Evolutionary conservation across 2,797 vertebrate genomes (phyloP), one percentile per base, ranked within the genome.

Genomic region (Streptopelia turtur): DNA sequence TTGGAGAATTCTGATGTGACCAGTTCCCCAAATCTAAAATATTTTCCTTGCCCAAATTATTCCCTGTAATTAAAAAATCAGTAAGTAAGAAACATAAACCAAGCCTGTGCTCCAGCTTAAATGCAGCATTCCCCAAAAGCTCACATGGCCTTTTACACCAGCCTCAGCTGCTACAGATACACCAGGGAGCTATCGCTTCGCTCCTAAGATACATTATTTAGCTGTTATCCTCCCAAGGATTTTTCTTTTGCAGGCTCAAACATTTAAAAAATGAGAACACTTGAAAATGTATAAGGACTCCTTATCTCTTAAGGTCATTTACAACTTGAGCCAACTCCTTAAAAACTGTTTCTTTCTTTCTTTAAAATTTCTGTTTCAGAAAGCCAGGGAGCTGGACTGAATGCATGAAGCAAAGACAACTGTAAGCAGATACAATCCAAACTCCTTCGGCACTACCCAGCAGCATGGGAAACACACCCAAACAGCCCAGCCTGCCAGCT

Each of bases 131-230:
- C 25, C 60, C 66, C 50, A n/a, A 77, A 70, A 57, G 43, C 13
- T 74, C n/a, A 20, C 2, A 1, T 4, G 13, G 24, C 30, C n/a
- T 55, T 81, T 70, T 65, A 61, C 28, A 81, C 18, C 30, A 35
- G 49, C 56, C 63, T 70, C 64, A 55, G 55, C 23, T 84, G 16
- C 18, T 31, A 60, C 3, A 63, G 57, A 47, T 87, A 83, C 18
- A 27, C 5, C 45, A 2, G 1, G 31, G 49, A 94, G 10, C 17
- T 66, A 66, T 4, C 0, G 0, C 25, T 76, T 4, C 0, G 0
- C 25, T 76, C 63, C 39, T 13, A 41, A 65, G 4, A 69, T 10
- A 79, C 5, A 64, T 49, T 63, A 72, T 65, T 79, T 59, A 74
- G 25, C 31, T 21, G 92, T 70, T 59, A 80, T 20, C 33, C 55